Conservation (phyloP, 2,888 invertebrate genomes). For the Ectemnius lituratus region DNA sequence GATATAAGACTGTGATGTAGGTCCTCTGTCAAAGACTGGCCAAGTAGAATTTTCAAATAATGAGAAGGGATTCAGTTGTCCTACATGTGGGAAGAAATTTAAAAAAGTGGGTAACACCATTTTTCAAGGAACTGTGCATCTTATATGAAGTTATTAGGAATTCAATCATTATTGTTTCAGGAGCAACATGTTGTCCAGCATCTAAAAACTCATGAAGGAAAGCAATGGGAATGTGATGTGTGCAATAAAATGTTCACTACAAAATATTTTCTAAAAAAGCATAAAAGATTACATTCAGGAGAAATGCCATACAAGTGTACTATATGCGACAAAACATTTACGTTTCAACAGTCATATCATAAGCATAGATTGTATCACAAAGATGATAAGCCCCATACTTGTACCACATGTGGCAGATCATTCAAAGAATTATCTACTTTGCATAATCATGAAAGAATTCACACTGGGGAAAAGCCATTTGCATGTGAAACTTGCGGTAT, state of each 20-base stretch:
- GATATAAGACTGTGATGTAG: slow-evolving; percentile 44
- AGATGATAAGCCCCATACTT: slow-evolving; percentile 88
- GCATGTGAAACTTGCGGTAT: slow-evolving; percentile 92
- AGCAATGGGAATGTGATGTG: slow-evolving; percentile 92
- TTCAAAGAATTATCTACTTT: slow-evolving; percentile 93
- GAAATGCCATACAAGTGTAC: slow-evolving; percentile 92
- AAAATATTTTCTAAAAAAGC: slow-evolving; percentile 93
- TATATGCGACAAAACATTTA: slow-evolving; percentile 91
- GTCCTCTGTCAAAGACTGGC: slow-evolving; percentile 59
- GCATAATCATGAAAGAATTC: slow-evolving; percentile 91
- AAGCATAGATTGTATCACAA: slow-evolving; percentile 93
- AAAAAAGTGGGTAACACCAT: slow-evolving; percentile 71
- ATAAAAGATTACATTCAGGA: slow-evolving; percentile 90
- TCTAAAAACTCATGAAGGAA: slow-evolving; percentile 81
- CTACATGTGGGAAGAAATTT: slow-evolving; percentile 76
- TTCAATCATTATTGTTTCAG: slow-evolving; percentile 58
- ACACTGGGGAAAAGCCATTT: slow-evolving; percentile 92
- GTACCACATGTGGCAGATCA: slow-evolving; percentile 87
- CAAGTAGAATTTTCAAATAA: slow-evolving; percentile 56
- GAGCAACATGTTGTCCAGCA: slow-evolving; percentile 79
- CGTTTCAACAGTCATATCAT: slow-evolving; percentile 94
- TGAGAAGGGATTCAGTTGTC: slow-evolving; percentile 73
- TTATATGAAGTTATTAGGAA: too few relatives aligned
- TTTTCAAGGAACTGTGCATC: not conserved
- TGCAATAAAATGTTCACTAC: slow-evolving; percentile 92